Conservation (phyloP, 2,888 invertebrate genomes). For the Drosophila putrida region DNA sequence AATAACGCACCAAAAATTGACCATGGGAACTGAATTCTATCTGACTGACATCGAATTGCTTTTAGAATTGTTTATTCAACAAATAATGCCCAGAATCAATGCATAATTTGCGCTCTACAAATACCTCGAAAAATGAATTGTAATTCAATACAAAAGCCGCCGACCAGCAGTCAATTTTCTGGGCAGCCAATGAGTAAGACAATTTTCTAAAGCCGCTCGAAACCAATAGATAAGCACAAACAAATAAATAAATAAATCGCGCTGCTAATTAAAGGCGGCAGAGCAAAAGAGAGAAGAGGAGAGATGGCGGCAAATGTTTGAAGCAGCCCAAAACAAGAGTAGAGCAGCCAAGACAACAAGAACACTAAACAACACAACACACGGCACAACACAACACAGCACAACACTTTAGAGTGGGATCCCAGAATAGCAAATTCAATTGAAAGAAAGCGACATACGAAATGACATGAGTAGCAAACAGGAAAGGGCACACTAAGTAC, state of each 20-base stretch:
- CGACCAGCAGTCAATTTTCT: conserved; percentile 25
- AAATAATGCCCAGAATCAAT: conserved; percentile 45
- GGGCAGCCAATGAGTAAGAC: conserved; percentile 58
- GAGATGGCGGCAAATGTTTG: conserved; percentile 54
- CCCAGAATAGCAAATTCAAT: conserved; percentile 62
- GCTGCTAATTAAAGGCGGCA: conserved; percentile 75
- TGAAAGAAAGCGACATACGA: conserved; percentile 74
- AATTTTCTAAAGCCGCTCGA: conserved; percentile 30
- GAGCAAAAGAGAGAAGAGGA: conserved; percentile 21
- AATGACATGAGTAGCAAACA: conserved; percentile 69
- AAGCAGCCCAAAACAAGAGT: conserved; percentile 63
- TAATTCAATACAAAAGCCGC: conserved; percentile 66
- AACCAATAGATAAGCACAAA: conserved; percentile 52
- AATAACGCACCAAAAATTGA: conserved; percentile 16
- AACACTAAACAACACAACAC: conserved; percentile 36
- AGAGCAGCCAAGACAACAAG: conserved; percentile 33
- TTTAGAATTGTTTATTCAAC: conserved; percentile 55
- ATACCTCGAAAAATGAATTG: conserved; percentile 45
- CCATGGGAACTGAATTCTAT: conserved; percentile 27
- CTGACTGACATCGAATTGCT: conserved; percentile 53
- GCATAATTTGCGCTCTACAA: conserved; percentile 44
- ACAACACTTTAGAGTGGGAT: conserved; percentile 26
- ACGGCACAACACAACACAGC: conserved; percentile 28
- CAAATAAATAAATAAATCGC: conserved; percentile 74
- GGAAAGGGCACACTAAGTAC: conserved; percentile 46